phyloP scores from a whole-genome alignment of 2,113 vertebrate species.

The Pachypanchax playfairii region DNA sequence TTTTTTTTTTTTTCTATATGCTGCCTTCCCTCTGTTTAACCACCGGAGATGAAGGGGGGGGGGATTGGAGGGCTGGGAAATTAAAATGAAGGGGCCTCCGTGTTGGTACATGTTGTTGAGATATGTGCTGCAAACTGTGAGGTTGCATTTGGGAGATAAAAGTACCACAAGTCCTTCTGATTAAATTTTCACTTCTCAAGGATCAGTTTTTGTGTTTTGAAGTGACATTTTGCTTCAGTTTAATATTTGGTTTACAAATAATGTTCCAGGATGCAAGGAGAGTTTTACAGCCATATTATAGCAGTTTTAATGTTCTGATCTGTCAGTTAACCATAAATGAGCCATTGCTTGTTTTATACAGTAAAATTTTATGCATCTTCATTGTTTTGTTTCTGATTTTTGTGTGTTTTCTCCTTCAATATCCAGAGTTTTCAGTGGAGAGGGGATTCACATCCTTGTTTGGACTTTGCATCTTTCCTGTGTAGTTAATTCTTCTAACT shows the following conservation, averaged over 20 bases:
- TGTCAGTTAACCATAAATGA: neutral
- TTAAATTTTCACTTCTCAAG: conserved; percentile 49
- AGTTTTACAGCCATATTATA: neutral
- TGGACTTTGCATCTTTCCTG: too few relatives aligned
- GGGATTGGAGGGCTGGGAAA: conserved; percentile 46
- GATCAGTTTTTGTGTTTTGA: conserved; percentile 42
- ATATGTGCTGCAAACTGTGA: conserved; percentile 69
- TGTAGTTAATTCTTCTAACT: too few relatives aligned
- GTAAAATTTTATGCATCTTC: neutral
- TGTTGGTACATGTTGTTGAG: conserved; percentile 49
- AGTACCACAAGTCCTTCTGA: conserved; percentile 48
- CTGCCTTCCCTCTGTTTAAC: conserved; percentile 61
- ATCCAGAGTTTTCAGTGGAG: neutral
- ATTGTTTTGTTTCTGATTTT: neutral
- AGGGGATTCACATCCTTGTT: too few relatives aligned
- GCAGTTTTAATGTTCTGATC: neutral
- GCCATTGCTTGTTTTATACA: neutral
- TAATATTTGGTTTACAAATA: conserved; percentile 26
- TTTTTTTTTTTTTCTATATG: conserved; percentile 31
- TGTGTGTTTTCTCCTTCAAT: neutral
- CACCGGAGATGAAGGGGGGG: conserved; percentile 52
- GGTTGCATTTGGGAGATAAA: conserved; percentile 67
- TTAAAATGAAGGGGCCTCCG: conserved; percentile 62
- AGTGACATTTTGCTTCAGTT: conserved; percentile 45
- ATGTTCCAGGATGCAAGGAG: neutral